These are phyloP conservation scores for Ardeotis arabs DNA, from an alignment of 2,113 vertebrate species.

Conservation along the genomic window DNA sequence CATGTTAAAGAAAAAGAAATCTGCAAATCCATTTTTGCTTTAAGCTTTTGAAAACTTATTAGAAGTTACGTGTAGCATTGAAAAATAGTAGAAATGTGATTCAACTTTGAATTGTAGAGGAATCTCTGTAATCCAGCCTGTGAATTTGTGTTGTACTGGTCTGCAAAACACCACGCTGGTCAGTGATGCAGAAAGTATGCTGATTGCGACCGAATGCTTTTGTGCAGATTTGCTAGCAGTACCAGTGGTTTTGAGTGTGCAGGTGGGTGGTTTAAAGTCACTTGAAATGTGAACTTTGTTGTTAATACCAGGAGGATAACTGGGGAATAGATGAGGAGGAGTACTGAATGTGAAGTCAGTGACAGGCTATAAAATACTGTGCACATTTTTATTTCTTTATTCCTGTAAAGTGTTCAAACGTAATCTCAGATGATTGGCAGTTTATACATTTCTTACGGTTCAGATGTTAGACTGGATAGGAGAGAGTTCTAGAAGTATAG, in stretches of 20 bases:
- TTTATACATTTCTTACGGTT: neutral
- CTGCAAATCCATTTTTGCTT: neutral
- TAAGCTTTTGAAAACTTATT: neutral
- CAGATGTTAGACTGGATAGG: neutral
- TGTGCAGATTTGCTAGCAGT: neutral
- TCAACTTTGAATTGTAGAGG: neutral
- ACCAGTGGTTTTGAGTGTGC: neutral
- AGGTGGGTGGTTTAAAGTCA: neutral
- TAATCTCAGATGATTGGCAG: neutral
- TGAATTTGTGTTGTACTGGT: neutral
- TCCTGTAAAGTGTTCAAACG: neutral
- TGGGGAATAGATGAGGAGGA: neutral
- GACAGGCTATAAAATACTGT: neutral
- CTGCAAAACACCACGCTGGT: neutral
- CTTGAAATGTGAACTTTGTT: neutral
- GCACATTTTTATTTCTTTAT: neutral
- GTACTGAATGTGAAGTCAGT: neutral
- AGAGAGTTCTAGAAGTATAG: neutral
- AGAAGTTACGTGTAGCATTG: neutral
- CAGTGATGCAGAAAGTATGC: slow-evolving; percentile 45
- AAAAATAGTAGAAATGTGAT: neutral
- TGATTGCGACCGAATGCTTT: neutral
- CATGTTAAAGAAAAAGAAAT: neutral
- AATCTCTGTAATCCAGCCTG: neutral
- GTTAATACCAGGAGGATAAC: neutral